A percentile compares a stretch with the other conserved stretches of the same genome.
Evolutionary conservation across 2,888 invertebrate genomes (phyloP).

Genomic region (Drosophila demipolita): DNA sequence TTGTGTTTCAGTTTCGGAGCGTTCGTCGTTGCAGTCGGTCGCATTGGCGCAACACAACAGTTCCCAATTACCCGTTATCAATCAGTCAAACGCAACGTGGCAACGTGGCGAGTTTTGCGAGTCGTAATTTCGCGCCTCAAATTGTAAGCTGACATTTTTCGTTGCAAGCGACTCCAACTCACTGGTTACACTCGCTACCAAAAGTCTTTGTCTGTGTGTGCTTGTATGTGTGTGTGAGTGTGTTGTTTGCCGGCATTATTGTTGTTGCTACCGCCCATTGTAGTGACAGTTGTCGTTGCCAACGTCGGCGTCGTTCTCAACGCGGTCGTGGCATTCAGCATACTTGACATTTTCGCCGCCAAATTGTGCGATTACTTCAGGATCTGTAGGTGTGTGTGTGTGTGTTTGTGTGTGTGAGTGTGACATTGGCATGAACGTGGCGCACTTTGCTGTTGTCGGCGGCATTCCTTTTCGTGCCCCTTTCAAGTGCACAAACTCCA

Average conservation of each 20-base stretch:
- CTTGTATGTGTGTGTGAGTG: conserved; percentile 11
- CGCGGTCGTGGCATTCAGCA: conserved; percentile 54
- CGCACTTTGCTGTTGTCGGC: conserved; percentile 39
- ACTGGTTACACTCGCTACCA: conserved; percentile 17
- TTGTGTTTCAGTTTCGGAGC: conserved; percentile 69
- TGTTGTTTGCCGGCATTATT: conserved; percentile 55
- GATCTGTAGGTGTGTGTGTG: conserved; percentile 8
- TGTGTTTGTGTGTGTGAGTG: conserved; percentile 16
- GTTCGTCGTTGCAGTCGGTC: conserved; percentile 75
- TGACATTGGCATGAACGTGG: conserved; percentile 48
- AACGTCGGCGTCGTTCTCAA: conserved; percentile 15
- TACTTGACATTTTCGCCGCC: conserved; percentile 81
- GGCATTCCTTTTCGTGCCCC: background rate
- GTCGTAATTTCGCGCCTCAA: conserved; percentile 50
- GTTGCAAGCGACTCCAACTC: conserved; percentile 45
- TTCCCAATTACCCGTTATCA: conserved; percentile 5
- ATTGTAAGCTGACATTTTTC: conserved; percentile 38
- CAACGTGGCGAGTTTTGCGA: conserved; percentile 48
- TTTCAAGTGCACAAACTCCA: conserved; percentile 21
- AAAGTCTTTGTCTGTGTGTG: conserved; percentile 19
- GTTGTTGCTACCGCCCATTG: conserved; percentile 52
- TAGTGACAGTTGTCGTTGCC: conserved; percentile 55
- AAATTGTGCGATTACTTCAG: conserved; percentile 78
- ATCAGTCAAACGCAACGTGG: conserved; percentile 7
- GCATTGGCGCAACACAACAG: conserved; percentile 25